These are phyloP conservation scores for Pampusana beccarii DNA, from an alignment of 2,113 vertebrate species.

Conservation along the genomic window DNA sequence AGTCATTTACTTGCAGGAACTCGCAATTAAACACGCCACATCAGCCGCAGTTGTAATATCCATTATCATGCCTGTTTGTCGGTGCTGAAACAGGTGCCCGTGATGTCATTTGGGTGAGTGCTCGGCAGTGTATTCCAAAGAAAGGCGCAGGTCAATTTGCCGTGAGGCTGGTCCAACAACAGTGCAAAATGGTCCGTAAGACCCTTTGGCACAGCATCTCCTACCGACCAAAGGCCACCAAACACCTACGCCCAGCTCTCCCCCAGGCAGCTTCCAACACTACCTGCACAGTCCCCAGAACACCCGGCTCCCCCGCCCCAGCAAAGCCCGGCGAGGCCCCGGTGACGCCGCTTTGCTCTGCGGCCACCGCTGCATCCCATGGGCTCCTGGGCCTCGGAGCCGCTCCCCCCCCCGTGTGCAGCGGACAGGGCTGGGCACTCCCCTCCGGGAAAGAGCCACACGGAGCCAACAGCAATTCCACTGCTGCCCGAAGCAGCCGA, in stretches of 20 bases:
- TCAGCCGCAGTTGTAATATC: neutral
- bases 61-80: neutral
- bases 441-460: neutral
- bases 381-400: accelerated
- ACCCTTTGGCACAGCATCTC: no score
- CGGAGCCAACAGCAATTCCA: neutral
- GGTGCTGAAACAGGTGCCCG: neutral
- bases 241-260: no score
- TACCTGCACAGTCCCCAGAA: neutral
- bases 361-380: neutral
- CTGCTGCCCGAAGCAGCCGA: neutral
- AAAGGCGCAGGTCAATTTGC: no score
- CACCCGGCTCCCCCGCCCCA: neutral
- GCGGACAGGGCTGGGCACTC: neutral
- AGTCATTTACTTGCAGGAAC: neutral
- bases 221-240: no score
- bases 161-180: no score
- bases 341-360: neutral
- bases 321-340: neutral
- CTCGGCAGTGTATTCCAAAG: no score
- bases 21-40: neutral
- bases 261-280: no score
- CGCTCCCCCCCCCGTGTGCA: neutral
- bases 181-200: no score
- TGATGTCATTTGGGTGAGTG: no score